A percentile compares a stretch with the other conserved stretches of the same genome.
These are phyloP conservation scores for Halcyon chelicuti DNA, from an alignment of 2,797 vertebrate species.

Conservation along the genomic window DNA sequence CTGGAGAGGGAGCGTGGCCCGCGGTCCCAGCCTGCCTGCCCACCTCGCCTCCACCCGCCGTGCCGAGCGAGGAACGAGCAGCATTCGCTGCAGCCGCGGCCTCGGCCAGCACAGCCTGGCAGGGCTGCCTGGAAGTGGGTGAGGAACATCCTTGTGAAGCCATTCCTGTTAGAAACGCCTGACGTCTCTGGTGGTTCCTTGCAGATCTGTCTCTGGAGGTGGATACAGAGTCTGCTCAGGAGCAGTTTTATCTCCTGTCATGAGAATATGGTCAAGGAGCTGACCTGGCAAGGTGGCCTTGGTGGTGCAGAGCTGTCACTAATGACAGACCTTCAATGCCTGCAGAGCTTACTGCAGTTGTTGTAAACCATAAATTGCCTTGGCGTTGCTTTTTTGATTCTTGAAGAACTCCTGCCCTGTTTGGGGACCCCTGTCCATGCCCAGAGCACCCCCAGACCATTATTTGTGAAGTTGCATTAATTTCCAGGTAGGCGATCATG, in stretches of 20 bases:
- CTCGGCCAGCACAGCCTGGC: rapidly evolving
- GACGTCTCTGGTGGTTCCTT: neutral
- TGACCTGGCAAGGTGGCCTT: neutral
- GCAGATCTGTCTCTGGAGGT: neutral
- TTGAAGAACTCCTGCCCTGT: neutral
- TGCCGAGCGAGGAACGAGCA: rapidly evolving
- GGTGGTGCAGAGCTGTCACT: neutral
- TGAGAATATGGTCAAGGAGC: neutral
- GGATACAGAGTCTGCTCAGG: neutral
- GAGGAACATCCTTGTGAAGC: neutral
- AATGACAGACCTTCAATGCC: neutral
- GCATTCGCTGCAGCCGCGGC: rapidly evolving
- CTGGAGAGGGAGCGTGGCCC: neutral
- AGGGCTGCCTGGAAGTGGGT: rapidly evolving
- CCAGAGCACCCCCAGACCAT: neutral
- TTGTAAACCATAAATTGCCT: neutral
- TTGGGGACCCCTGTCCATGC: neutral
- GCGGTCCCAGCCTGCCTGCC: neutral
- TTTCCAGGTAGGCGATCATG: neutral
- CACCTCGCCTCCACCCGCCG: rapidly evolving
- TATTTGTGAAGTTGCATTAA: neutral
- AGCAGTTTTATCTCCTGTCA: neutral
- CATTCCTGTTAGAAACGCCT: neutral
- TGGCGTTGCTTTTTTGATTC: neutral
- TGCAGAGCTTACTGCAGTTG: neutral